Base-by-base conservation (phyloP, 2,888 invertebrate species). In the Ormyrus rosae region DNA sequence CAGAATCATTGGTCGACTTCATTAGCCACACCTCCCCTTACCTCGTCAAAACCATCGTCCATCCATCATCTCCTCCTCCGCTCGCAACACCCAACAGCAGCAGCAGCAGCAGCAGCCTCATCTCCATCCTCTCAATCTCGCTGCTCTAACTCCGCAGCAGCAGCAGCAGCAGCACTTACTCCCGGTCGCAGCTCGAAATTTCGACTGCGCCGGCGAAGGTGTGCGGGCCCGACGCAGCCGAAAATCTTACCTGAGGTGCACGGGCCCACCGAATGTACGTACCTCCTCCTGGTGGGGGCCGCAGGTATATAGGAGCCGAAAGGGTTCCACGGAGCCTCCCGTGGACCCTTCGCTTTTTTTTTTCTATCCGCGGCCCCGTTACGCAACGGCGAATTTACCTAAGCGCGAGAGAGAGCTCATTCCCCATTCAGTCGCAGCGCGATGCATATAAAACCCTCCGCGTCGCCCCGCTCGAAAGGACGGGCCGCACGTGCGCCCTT, bases 241-340 rank as follows among this genome's bases (percentile, higher is more conserved):
- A 75, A 68, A 73, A 78, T 61, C 68, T 89, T 90, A 90, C 90
- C 90, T 90, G 90, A 87, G 86, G 86, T 86, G 83, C 85, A 85
- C 45, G 58, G 63, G 11, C 5, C 34, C 34, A 0, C 3, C 34
- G 3, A 34, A 34, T 4, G 34, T 34, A 34, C 34, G 34, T 9
- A 50, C 85, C 19, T 19, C 19, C 19, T 86, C 82, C 82, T 83
- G 85, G 89, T 86, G 89, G 89, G 90, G 89, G 86, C 87, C 90
- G 34, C 34, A 90, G 88, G 89, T 89, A 81, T 51, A 11, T 34
- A 87, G 86, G 63, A 58, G 83, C 50, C 73, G 86, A 89, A 90
- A 87, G 90, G 90, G 88, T 90, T 88, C 71, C 63, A 4, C 19
- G 55, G 73, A 61, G 46, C 82, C 82, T 79, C 79, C 83, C 84